Percentiles rank a stretch among this genome's conserved stretches.
phyloP scores from a whole-genome alignment of 1,140 invertebrate species.

The Ceratitis capitata region DNA sequence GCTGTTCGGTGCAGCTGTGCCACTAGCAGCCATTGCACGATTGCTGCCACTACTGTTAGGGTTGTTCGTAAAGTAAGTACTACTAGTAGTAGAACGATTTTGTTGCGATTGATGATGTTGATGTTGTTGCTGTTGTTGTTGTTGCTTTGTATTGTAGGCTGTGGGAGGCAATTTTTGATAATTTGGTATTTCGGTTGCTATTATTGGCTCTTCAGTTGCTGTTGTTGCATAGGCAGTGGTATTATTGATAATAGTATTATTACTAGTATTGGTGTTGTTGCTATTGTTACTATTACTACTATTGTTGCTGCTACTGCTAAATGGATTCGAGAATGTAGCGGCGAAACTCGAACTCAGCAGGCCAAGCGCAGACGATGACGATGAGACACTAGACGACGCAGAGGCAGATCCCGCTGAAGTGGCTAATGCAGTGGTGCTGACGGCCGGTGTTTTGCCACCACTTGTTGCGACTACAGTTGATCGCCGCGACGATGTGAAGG shows the following conservation, averaged over 20 bases:
- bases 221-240: slow-evolving; percentile 40
- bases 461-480: slow-evolving; percentile 57
- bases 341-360: slow-evolving; percentile 41
- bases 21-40: slow-evolving; percentile 41
- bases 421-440: slow-evolving; percentile 48
- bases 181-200: background rate
- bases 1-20: slow-evolving; percentile 30
- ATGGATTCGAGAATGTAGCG: slow-evolving; percentile 28
- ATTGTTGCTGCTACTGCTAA: slow-evolving; percentile 40
- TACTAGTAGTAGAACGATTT: background rate
- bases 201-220: slow-evolving; percentile 39
- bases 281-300: slow-evolving; percentile 43
- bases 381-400: slow-evolving; percentile 22
- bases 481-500: slow-evolving; percentile 57
- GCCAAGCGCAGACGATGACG: slow-evolving; percentile 1
- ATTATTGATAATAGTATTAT: slow-evolving; percentile 42
- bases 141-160: background rate
- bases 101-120: background rate
- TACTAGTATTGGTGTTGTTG: slow-evolving; percentile 40
- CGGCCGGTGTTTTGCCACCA: slow-evolving; percentile 42
- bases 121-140: background rate
- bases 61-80: slow-evolving; percentile 1
- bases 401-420: slow-evolving; percentile 44
- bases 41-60: slow-evolving; percentile 38
- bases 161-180: background rate